Percentiles rank a stretch among this genome's conserved stretches.
Evolutionary conservation across 2,888 invertebrate species (phyloP).

Genomic region (Steinernema scapterisci): DNA sequence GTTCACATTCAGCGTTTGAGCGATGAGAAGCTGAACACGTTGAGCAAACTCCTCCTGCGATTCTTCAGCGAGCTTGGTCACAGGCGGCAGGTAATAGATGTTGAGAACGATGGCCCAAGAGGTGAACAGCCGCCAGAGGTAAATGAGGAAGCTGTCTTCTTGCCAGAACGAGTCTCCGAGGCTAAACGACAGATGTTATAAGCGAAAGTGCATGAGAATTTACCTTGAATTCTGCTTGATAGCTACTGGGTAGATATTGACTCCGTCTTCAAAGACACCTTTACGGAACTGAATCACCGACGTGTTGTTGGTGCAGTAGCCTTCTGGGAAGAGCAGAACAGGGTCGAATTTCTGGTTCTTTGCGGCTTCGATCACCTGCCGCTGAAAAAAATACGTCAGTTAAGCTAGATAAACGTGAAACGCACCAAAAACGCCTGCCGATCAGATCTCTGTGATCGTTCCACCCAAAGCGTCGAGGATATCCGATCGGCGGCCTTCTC

Average conservation of each 20-base stretch:
- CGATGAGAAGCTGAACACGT: conserved; percentile 42
- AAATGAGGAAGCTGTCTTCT: conserved; percentile 40
- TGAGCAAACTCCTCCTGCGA: conserved; percentile 45
- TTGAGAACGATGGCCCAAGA: conserved; percentile 42
- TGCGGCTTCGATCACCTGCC: conserved; percentile 35
- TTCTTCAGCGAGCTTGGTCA: conserved; percentile 34
- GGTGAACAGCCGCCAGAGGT: conserved; percentile 37
- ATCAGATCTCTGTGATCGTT: conserved; percentile 36
- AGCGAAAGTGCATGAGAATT: not conserved
- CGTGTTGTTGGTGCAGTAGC: conserved; percentile 49
- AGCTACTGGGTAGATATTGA: conserved; percentile 47
- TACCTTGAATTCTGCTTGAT: conserved; percentile 40
- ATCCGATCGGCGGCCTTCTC: conserved; percentile 36
- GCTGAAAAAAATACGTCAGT: conserved; percentile 27
- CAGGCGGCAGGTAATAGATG: conserved; percentile 36
- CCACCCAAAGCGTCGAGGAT: conserved; percentile 36
- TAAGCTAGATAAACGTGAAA: not conserved
- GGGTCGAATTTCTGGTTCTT: conserved; percentile 33
- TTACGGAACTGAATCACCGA: conserved; percentile 45
- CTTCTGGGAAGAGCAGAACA: conserved; percentile 41
- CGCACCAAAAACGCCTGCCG: conserved; percentile 38
- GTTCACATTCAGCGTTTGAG: conserved; percentile 18
- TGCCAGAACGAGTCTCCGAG: conserved; percentile 50
- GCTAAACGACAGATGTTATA: conserved; percentile 20
- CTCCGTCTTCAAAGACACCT: conserved; percentile 46